Evolutionary conservation across 1,140 invertebrate genomes (phyloP), one percentile per base, ranked within the genome.

Genomic region (Dysdera silvatica): DNA sequence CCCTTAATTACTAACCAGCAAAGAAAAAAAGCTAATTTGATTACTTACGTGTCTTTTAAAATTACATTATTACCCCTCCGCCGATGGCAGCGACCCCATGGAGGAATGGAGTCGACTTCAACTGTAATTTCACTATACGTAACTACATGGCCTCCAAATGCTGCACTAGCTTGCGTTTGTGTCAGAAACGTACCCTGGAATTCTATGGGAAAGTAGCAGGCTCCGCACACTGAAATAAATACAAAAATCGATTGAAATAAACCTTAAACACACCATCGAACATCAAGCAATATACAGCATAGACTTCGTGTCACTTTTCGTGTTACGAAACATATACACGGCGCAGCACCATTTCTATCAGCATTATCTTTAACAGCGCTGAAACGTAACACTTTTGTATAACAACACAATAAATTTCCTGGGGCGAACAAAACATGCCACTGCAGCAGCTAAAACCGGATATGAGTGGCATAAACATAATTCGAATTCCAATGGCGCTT

Each of bases 201-300:
- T 74, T 85, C 83, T 45, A 82, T 77, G n/a, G 83, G 80, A 72
- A 86, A 85, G 70, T 84, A 85, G 73, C 84, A 86, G 6, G 55
- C 56, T 1, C 54, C 56, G 4, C 37, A 53, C 10, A 62, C 65
- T 67, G 57, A 0, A 65, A 56, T 20, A 23, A 7, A 57, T 40
- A 26, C 2, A 43, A 41, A 12, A 31, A 1, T 45, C 10, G 43
- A 20, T n/a, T n/a, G n/a, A n/a, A n/a, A n/a, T n/a, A n/a, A n/a
- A n/a, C n/a, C n/a, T n/a, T n/a, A n/a, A n/a, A n/a, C n/a, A n/a
- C n/a, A n/a, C n/a, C n/a, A n/a, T n/a, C n/a, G n/a, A n/a, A n/a
- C n/a, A n/a, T n/a, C n/a, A n/a, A n/a, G n/a, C n/a, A n/a, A n/a
- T n/a, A n/a, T n/a, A n/a, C n/a, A n/a, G n/a, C n/a, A n/a, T n/a